phyloP scores from a whole-genome alignment of 2,888 invertebrate species.

The Cryptosula pallasiana region DNA sequence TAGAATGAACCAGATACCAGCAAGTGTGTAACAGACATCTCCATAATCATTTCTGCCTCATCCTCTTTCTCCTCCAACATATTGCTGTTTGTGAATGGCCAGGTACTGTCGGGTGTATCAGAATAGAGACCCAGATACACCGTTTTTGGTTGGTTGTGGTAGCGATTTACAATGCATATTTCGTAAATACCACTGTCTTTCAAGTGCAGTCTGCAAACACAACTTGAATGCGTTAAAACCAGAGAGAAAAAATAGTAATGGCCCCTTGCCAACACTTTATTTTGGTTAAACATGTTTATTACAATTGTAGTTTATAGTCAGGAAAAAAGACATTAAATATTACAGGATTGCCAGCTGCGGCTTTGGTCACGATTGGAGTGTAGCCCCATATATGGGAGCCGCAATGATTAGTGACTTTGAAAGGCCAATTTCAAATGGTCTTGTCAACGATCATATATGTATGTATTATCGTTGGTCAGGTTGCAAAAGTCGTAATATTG shows the following conservation, averaged over 20 bases:
- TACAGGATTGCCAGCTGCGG: no score
- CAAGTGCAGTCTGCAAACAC: neutral
- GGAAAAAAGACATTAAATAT: no score
- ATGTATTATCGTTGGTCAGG: no score
- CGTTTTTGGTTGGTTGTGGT: neutral
- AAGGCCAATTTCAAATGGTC: no score
- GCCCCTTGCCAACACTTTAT: no score
- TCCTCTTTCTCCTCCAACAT: neutral
- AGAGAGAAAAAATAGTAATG: no score
- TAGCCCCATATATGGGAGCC: no score
- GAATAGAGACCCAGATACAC: slow-evolving; percentile 10
- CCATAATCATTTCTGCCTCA: neutral
- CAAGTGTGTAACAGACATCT: neutral
- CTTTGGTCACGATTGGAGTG: no score
- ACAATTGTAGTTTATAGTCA: neutral
- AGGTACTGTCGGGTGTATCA: neutral
- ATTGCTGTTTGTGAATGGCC: neutral
- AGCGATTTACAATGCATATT: neutral
- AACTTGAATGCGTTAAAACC: neutral
- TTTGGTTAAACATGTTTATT: no score
- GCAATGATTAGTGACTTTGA: no score
- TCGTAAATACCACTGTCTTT: slow-evolving; percentile 6
- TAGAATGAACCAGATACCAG: neutral
- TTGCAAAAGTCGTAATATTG: no score
- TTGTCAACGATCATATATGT: no score